These are phyloP conservation scores for Gila robusta DNA, from an alignment of 2,797 vertebrate species.

Conservation along the genomic window DNA sequence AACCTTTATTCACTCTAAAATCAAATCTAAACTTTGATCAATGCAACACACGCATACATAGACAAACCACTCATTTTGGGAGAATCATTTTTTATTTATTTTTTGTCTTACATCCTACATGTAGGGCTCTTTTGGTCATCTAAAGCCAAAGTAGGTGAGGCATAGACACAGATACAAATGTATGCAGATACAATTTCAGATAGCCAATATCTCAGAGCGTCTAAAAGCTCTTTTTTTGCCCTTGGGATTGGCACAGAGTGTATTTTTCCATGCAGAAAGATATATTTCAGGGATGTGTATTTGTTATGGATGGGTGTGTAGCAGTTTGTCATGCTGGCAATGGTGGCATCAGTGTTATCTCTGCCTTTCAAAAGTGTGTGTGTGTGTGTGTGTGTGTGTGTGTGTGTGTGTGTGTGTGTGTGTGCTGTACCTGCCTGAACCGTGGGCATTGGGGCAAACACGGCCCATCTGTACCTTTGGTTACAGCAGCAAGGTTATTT, in stretches of 20 bases:
- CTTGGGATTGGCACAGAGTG: conserved; percentile 50
- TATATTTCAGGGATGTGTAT: conserved; percentile 40
- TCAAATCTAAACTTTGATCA: not conserved
- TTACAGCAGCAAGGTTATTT: conserved; percentile 72
- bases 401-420: not conserved
- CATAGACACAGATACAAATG: conserved; percentile 25
- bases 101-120: conserved; percentile 6
- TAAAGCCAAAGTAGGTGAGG: conserved; percentile 1
- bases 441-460: conserved; percentile 72
- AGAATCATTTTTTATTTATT: not conserved
- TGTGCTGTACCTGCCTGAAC: conserved; percentile 62
- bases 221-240: conserved; percentile 43
- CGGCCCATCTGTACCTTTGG: conserved; percentile 74
- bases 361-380: conserved; percentile 31
- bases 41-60: not conserved
- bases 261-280: conserved; percentile 45
- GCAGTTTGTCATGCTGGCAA: conserved; percentile 54
- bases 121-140: not conserved
- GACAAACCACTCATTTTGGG: not conserved
- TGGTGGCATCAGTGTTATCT: conserved; percentile 45
- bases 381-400: too few species aligned
- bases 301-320: conserved; percentile 49
- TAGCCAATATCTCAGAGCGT: conserved; percentile 44
- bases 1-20: not conserved
- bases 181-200: conserved; percentile 49